Evolutionary conservation across 2,797 vertebrate species (phyloP).

Genomic region (Erpetoichthys calabaricus): DNA sequence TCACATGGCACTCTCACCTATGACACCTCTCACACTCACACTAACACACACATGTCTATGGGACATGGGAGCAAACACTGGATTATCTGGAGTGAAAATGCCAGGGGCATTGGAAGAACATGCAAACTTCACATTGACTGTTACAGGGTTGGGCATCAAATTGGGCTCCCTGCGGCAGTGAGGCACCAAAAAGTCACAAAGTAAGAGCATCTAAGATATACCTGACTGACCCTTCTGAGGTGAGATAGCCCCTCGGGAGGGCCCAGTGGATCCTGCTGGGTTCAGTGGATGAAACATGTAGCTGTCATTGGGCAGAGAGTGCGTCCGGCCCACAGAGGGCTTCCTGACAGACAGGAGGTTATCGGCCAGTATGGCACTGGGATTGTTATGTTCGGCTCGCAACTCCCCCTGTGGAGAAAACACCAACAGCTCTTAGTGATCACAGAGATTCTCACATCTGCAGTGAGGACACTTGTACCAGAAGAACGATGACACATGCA

Average conservation of each 20-base stretch:
- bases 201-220: conserved; percentile 18
- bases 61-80: no score
- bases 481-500: no score
- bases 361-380: conserved; percentile 32
- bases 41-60: no score
- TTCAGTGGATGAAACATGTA: conserved; percentile 72
- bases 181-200: no score
- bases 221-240: conserved; percentile 63
- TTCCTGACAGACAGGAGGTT: conserved; percentile 76
- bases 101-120: no score
- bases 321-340: conserved; percentile 76
- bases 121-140: no score
- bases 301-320: conserved; percentile 92
- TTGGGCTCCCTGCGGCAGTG: no score
- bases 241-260: conserved; percentile 23
- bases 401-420: conserved; percentile 33
- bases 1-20: no score
- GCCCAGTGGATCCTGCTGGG: conserved; percentile 12
- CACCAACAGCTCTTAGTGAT: conserved; percentile 28
- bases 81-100: no score
- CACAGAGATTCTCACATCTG: conserved; percentile 9
- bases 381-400: conserved; percentile 8
- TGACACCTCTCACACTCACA: no score
- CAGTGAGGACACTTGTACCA: conserved; percentile 1
- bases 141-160: no score